These are phyloP conservation scores for Falco biarmicus DNA, from an alignment of 2,797 vertebrate species.

Conservation along the genomic window DNA sequence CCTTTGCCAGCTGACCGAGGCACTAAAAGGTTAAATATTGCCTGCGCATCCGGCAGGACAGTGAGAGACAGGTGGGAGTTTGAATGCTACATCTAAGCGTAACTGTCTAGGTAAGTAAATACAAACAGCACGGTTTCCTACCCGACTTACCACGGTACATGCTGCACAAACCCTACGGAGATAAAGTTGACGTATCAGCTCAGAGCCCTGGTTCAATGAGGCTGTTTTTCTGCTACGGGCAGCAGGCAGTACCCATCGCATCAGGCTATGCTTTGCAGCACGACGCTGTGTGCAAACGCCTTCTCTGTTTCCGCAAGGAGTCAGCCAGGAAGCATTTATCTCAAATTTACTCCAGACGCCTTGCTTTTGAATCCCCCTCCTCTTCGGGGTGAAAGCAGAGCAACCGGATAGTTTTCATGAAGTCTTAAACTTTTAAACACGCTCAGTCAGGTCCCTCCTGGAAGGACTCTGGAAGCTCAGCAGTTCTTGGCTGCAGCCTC, in stretches of 20 bases:
- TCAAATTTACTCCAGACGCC: not conserved
- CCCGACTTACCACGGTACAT: not conserved
- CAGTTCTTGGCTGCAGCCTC: not conserved
- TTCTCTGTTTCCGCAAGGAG: not conserved
- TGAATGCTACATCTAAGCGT: not conserved
- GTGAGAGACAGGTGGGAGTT: rapidly evolving
- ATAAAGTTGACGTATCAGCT: rapidly evolving
- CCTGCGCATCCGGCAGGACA: not conserved
- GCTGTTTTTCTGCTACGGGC: not conserved
- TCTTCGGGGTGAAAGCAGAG: not conserved
- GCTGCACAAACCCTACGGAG: not conserved
- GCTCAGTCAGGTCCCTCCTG: not conserved
- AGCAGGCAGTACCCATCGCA: not conserved
- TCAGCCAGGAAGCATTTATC: not conserved
- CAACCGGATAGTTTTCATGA: rapidly evolving
- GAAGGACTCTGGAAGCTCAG: not conserved
- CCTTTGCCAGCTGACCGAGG: not conserved
- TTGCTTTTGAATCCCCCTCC: not conserved
- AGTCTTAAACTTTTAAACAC: not conserved
- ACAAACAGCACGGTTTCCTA: rapidly evolving
- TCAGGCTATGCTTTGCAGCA: rapidly evolving
- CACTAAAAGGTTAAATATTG: not conserved
- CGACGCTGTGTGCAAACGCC: not conserved
- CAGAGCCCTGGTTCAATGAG: not conserved
- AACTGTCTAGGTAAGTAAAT: not conserved